Evolutionary conservation across 2,797 vertebrate genomes (phyloP).

Genomic region (Hydrophis major): DNA sequence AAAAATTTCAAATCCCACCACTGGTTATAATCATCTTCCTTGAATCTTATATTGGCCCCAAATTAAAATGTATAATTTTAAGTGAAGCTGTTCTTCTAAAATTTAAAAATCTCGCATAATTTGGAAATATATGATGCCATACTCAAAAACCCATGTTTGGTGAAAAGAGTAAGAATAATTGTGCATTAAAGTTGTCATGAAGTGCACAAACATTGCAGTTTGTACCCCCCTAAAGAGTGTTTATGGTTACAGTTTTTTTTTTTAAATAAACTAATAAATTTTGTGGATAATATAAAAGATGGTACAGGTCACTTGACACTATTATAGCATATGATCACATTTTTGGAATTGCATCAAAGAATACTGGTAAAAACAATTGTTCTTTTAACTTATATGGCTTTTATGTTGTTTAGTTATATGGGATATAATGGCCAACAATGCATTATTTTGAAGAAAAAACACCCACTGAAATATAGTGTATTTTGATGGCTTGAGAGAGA

Average conservation of each 20-base stretch:
- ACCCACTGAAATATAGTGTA: constrained; percentile 36
- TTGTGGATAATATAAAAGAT: neutral
- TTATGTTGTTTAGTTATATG: no score
- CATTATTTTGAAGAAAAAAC: constrained; percentile 35
- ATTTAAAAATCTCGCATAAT: neutral
- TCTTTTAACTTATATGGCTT: neutral
- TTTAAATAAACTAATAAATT: neutral
- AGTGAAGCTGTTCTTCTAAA: constrained; percentile 4
- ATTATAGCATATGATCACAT: neutral
- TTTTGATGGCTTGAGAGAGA: constrained; percentile 12
- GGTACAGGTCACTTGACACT: neutral
- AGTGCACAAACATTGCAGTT: neutral
- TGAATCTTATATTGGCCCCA: neutral
- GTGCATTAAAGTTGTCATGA: neutral
- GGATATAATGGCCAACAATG: constrained; percentile 25
- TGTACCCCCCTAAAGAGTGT: neutral
- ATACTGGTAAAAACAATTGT: neutral
- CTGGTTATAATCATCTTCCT: neutral
- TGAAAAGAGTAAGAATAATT: neutral
- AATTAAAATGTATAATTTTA: constrained; percentile 20
- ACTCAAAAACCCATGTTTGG: neutral
- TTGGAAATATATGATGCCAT: neutral
- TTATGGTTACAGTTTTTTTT: neutral
- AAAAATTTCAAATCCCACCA: no score
- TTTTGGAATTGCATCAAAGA: no score